Conservation (phyloP, 2,888 invertebrate genomes). For the Drosophila mettleri region DNA sequence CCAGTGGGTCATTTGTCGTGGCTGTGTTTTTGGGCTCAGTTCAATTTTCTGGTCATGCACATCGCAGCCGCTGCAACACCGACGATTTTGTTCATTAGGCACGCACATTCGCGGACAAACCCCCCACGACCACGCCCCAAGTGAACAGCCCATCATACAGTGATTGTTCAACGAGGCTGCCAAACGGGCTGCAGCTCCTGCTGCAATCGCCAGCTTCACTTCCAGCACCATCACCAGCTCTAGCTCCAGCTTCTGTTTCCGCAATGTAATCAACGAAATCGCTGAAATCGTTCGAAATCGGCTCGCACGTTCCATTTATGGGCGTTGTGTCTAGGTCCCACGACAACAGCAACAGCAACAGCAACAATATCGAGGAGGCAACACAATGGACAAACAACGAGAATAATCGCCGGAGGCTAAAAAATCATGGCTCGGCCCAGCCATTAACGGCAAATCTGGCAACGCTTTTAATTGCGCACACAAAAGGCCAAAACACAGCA, state of each 20-base stretch:
- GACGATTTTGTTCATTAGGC: constrained; percentile 79
- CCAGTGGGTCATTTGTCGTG: constrained; percentile 70
- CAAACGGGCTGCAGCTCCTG: constrained; percentile 19
- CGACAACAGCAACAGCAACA: constrained; percentile 23
- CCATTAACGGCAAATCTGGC: constrained; percentile 79
- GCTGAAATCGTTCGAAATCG: constrained; percentile 71
- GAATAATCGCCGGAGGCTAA: constrained; percentile 46
- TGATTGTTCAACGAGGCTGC: constrained; percentile 49
- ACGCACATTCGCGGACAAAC: constrained; percentile 64
- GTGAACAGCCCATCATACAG: constrained; percentile 11
- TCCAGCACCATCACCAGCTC: background rate
- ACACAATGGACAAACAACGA: constrained; percentile 53
- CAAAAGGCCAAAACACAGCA: constrained; percentile 60
- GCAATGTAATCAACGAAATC: constrained; percentile 78
- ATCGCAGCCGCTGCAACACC: constrained; percentile 65
- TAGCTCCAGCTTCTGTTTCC: constrained; percentile 21
- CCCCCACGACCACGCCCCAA: constrained; percentile 1
- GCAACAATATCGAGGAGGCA: constrained; percentile 25
- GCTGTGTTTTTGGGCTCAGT: constrained; percentile 68
- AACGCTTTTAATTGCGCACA: constrained; percentile 79
- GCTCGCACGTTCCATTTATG: constrained; percentile 51
- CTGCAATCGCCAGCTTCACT: background rate
- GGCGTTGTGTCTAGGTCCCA: constrained; percentile 51
- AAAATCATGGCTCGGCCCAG: constrained; percentile 58
- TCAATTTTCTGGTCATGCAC: constrained; percentile 81